A percentile compares a stretch with the other conserved stretches of the same genome.
These are phyloP conservation scores for Umimayanthus kanabou DNA, from an alignment of 92 coral and sea anemone genomes.

Conservation along the genomic window DNA sequence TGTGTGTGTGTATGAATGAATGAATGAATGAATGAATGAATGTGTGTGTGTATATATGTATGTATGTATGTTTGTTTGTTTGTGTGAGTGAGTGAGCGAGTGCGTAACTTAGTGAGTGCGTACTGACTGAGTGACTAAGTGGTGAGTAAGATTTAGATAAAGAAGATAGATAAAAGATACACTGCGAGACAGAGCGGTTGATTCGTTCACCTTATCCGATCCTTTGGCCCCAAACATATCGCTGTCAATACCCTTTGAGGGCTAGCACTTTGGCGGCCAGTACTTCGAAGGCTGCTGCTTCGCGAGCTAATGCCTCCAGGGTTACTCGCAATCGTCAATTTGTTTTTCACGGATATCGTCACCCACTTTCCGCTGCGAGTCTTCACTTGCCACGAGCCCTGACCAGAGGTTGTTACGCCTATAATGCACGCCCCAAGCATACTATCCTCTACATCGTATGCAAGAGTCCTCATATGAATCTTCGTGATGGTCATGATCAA, in stretches of 20 bases:
- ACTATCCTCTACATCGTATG: background rate
- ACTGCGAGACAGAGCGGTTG: no score
- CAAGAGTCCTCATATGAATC: background rate
- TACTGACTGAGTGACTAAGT: no score
- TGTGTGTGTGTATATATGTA: no score
- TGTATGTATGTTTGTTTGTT: no score
- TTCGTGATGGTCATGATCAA: no score
- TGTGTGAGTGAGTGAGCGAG: no score
- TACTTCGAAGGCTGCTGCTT: background rate
- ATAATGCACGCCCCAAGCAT: constrained; percentile 1
- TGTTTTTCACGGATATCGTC: background rate
- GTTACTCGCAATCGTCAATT: no score
- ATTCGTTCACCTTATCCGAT: background rate
- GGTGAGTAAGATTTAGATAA: background rate
- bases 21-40: no score
- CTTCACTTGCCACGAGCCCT: constrained; percentile 20
- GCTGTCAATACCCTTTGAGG: background rate
- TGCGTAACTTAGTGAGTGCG: no score
- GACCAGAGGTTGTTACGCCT: constrained; percentile 7
- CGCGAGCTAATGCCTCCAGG: background rate
- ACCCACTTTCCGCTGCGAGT: background rate
- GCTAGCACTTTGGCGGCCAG: background rate
- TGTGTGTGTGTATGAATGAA: no score
- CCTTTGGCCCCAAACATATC: background rate
- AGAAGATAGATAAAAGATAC: no score